These are phyloP conservation scores for Dusona sp. DNA, from an alignment of 2,888 invertebrate genomes.

Conservation along the genomic window DNA sequence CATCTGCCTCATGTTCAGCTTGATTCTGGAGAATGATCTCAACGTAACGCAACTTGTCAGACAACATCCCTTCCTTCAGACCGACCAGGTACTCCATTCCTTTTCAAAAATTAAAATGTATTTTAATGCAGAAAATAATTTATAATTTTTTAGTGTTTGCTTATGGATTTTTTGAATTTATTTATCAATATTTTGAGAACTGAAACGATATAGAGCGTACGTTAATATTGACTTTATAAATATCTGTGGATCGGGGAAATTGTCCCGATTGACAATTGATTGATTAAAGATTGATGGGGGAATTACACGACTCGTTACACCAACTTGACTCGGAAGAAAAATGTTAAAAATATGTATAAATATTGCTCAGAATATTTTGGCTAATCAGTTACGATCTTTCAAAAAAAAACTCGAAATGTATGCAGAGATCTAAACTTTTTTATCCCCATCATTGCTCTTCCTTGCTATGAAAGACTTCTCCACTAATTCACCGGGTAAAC, in stretches of 20 bases:
- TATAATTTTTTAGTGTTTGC: not conserved
- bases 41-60: too few species aligned
- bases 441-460: not conserved
- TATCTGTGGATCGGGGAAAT: too few species aligned
- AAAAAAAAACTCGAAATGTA: slow-evolving; percentile 19
- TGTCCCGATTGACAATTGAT: too few species aligned
- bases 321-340: slow-evolving; percentile 27
- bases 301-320: not conserved
- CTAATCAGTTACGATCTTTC: slow-evolving; percentile 50
- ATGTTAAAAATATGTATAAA: slow-evolving; percentile 38
- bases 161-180: slow-evolving; percentile 23
- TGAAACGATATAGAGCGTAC: not conserved
- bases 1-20: slow-evolving; percentile 23
- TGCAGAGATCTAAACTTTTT: slow-evolving; percentile 9
- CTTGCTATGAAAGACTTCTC: slow-evolving; percentile 34
- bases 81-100: slow-evolving; percentile 60
- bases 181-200: not conserved
- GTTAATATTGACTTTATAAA: too few species aligned
- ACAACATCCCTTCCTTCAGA: slow-evolving; percentile 42
- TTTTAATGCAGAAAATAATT: not conserved
- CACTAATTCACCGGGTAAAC: slow-evolving; percentile 63
- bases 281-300: too few species aligned
- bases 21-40: slow-evolving; percentile 55
- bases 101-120: slow-evolving; percentile 12
- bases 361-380: slow-evolving; percentile 44